phyloP scores from a whole-genome alignment of 1,140 invertebrate genomes.

The Ctenoplectra terminalis region DNA sequence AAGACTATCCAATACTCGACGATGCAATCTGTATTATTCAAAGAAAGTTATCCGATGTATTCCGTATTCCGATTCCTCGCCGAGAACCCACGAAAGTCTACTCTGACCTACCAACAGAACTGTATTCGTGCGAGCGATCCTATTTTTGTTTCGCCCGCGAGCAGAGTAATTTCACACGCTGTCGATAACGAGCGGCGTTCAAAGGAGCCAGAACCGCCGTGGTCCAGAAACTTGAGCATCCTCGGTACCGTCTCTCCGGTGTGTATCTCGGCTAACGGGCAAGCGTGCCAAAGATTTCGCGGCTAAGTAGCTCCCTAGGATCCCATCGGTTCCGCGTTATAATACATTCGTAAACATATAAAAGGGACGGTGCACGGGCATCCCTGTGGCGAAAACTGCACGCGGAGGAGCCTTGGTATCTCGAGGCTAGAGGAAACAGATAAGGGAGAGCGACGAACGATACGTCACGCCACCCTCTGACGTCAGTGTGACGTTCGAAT shows the following conservation, averaged over 20 bases:
- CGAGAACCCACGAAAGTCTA: background rate
- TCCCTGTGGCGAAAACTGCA: slow-evolving; percentile 48
- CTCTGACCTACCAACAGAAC: background rate
- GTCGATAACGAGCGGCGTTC: background rate
- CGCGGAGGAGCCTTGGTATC: background rate
- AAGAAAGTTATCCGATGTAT: background rate
- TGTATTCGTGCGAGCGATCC: background rate
- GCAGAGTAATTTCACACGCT: background rate
- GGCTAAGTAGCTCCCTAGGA: slow-evolving; percentile 18
- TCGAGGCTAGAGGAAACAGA: background rate
- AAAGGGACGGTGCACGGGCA: slow-evolving; percentile 18
- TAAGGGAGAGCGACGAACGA: slow-evolving; percentile 30
- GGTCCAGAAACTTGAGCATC: background rate
- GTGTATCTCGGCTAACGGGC: slow-evolving; percentile 18
- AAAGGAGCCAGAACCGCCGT: background rate
- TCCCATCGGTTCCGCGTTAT: slow-evolving; percentile 17
- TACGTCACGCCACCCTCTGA: slow-evolving; percentile 51
- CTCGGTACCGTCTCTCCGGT: background rate
- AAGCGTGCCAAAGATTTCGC: slow-evolving; percentile 44
- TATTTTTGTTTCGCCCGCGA: background rate
- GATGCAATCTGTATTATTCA: background rate
- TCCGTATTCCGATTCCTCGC: background rate
- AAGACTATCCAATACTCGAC: no score
- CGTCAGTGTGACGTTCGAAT: slow-evolving; percentile 44
- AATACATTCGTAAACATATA: slow-evolving; percentile 52